Base-by-base conservation (phyloP, 2,888 invertebrate species). In the Nineta flava region DNA sequence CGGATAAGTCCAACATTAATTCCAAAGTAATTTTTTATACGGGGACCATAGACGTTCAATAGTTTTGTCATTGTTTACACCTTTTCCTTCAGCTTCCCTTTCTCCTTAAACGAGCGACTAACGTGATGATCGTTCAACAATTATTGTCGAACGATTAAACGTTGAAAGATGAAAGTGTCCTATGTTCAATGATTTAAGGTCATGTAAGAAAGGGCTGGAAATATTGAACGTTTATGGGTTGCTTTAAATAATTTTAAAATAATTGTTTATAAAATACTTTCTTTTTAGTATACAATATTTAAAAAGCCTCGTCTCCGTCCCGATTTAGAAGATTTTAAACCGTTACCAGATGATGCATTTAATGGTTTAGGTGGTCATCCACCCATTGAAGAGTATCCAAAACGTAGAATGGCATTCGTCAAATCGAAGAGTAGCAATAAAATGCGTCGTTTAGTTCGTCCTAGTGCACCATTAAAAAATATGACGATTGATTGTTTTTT, bases 221-320 rank as follows among this genome's bases (percentile, higher is more conserved):
- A 7, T 26, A 26, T 26, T 26, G 26, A 26, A 6, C 26, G 7
- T 26, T 7, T 26, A 6, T 26, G 26, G 7, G 4, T 7, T 26
- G 7, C 26, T 26, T 26, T 26, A 26, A 26, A 26, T 26, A 26
- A 26, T 17, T 43, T 16, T 16, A 16, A 15, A 43, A 44, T 7
- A 21, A 7, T 9, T 44, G n/a, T 17, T n/a, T n/a, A n/a, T n/a
- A n/a, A n/a, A n/a, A n/a, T 26, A 21, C 7, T 44, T 26, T 44
- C 26, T 21, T 44, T 44, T 44, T 21, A 44, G 44, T 44, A 21
- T 26, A 21, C 44, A 26, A 26, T 44, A n/a, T 44, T 44, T 10
- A 44, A 26, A 21, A 44, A 19, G 12, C 44, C 21, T 16, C 44
- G 21, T 26, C 9, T n/a, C 3, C 15, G 17, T 26, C 9, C 19